A percentile compares a stretch with the other conserved stretches of the same genome.
These are phyloP conservation scores for Drosophila flavopinicola DNA, from an alignment of 2,888 invertebrate species.

Conservation along the genomic window DNA sequence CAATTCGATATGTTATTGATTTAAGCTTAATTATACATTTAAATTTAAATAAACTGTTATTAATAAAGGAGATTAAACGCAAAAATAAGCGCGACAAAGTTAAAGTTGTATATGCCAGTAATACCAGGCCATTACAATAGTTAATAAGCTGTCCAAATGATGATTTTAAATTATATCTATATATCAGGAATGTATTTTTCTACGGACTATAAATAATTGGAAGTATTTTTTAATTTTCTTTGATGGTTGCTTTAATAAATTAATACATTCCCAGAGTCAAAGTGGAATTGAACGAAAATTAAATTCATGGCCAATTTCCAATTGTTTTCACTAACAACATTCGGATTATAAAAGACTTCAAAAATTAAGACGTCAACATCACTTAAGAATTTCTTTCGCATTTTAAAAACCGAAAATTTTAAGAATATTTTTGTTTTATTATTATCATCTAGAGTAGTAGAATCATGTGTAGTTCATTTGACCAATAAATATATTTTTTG, in stretches of 20 bases:
- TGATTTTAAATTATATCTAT: slow-evolving; percentile 2
- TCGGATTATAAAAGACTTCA: too few species aligned
- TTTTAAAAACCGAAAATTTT: not conserved
- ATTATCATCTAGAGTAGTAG: too few species aligned
- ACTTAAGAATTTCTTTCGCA: not conserved
- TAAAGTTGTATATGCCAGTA: slow-evolving; percentile 16
- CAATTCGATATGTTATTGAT: slow-evolving; percentile 61
- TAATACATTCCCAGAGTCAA: too few species aligned
- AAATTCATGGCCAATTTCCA: too few species aligned
- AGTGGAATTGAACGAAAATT: too few species aligned
- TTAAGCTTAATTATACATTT: slow-evolving; percentile 67
- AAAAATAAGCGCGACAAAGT: slow-evolving; percentile 2
- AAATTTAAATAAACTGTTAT: slow-evolving; percentile 70
- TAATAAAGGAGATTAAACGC: slow-evolving; percentile 62
- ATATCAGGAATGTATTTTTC: not conserved
- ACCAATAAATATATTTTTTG: not conserved
- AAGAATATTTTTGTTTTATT: not conserved
- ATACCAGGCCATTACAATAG: slow-evolving; percentile 35
- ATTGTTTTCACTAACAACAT: too few species aligned
- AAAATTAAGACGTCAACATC: too few species aligned
- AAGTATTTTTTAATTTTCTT: too few species aligned
- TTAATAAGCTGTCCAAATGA: slow-evolving; percentile 24
- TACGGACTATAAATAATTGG: too few species aligned
- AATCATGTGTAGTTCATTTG: too few species aligned
- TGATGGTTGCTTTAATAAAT: too few species aligned